Base-by-base conservation (phyloP, 1,140 invertebrate species). In the Orchestia grillus region DNA sequence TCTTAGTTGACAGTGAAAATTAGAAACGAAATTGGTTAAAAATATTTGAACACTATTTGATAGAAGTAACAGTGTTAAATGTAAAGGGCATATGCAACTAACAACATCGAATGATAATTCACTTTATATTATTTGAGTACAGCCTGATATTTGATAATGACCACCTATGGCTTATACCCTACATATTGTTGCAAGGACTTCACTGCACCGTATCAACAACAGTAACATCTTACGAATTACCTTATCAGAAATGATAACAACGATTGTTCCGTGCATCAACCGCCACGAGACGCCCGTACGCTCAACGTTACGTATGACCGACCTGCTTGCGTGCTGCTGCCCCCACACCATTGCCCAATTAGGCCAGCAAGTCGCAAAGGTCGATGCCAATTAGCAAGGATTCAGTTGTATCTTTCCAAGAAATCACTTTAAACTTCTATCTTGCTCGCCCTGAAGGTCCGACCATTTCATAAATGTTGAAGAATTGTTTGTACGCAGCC, bases 361-460 rank as follows among this genome's bases (percentile, higher is more conserved):
- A 77, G 62, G 11, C 15, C 62, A 23, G 62, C 62, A 15, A 36
- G 11, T 15, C 15, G 36, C 28, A 77, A 77, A 77, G 28, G 62
- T 77, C 62, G 62, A 77, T 77, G 62, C 62, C 62, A 77, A 77
- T 77, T 77, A 77, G 62, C 62, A 77, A 77, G 62, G 62, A 77
- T 77, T 77, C 28, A 15, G 62, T 36, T 28, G 62, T 77, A 77
- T 77, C 62, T 77, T 77, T 77, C 62, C 1, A 77, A 77, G 11
- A 77, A 77, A 77, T 77, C 62, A 77, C 15, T 77, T 77, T 77
- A 3, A 77, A 77, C 62, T 77, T 77, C 62, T 77, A 8, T 77
- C 62, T 19, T 53, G 47, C 47, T 6, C n/a, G n/a, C n/a, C 6
- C 47, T 53, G 47, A 53, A 53, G 6, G 19, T 19, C 6, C 6